These are phyloP conservation scores for Oryctolagus cuniculus DNA, from an alignment of 2,113 vertebrate genomes.

Conservation along the genomic window mOryCun1.1 NC_091437.1:1119001-1119500, in stretches of 20 bases:
- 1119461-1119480: constrained; percentile 54
- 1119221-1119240: constrained; percentile 52
- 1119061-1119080: background rate
- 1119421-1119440: constrained; percentile 66
- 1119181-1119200: constrained; percentile 63
- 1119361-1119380: constrained; percentile 51
- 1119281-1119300: constrained; percentile 67
- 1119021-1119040: too few relatives aligned
- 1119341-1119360: constrained; percentile 29
- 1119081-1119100: background rate
- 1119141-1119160: constrained; percentile 38
- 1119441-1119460: constrained; percentile 71
- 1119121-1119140: background rate
- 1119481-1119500: constrained; percentile 67
- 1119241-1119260: constrained; percentile 58
- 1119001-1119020: background rate
- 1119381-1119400: constrained; percentile 61
- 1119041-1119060: background rate
- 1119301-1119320: constrained; percentile 66
- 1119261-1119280: constrained; percentile 56
- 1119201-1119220: constrained; percentile 66
- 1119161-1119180: constrained; percentile 65
- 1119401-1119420: constrained; percentile 69
- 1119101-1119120: background rate
- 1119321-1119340: constrained; percentile 66